Percentiles rank a stretch among this genome's conserved stretches.
These are phyloP conservation scores for Gorsachius goisagi DNA, from an alignment of 2,113 vertebrate species.

Conservation along the genomic window DNA sequence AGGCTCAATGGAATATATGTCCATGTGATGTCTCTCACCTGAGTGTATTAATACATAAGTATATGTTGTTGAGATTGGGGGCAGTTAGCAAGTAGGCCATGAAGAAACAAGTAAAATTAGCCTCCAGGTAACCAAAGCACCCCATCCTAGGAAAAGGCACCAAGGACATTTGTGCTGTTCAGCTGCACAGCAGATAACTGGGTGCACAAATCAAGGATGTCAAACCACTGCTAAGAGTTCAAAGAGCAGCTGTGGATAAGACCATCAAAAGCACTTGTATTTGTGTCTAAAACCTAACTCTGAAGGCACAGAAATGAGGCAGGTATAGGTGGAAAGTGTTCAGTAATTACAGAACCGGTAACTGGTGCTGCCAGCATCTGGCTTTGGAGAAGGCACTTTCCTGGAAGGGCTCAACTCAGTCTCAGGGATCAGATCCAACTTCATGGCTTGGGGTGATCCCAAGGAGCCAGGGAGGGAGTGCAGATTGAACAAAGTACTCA, in stretches of 20 bases:
- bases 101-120: neutral
- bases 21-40: neutral
- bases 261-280: neutral
- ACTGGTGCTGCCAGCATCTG: neutral
- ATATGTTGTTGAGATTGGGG: neutral
- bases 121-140: neutral
- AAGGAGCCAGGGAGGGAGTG: neutral
- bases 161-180: accelerated
- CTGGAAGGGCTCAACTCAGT: neutral
- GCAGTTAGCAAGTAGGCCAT: neutral
- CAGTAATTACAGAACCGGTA: neutral
- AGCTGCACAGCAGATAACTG: neutral
- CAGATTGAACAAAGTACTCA: neutral
- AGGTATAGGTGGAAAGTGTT: neutral
- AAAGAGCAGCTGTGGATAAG: neutral
- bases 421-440: neutral
- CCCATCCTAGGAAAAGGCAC: neutral
- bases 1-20: neutral
- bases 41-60: neutral
- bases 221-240: neutral
- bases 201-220: neutral
- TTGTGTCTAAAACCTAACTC: neutral
- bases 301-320: neutral
- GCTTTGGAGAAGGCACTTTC: neutral
- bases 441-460: accelerated